These are phyloP conservation scores for Piezodorus guildinii DNA, from an alignment of 1,140 invertebrate genomes.

Conservation along the genomic window DNA sequence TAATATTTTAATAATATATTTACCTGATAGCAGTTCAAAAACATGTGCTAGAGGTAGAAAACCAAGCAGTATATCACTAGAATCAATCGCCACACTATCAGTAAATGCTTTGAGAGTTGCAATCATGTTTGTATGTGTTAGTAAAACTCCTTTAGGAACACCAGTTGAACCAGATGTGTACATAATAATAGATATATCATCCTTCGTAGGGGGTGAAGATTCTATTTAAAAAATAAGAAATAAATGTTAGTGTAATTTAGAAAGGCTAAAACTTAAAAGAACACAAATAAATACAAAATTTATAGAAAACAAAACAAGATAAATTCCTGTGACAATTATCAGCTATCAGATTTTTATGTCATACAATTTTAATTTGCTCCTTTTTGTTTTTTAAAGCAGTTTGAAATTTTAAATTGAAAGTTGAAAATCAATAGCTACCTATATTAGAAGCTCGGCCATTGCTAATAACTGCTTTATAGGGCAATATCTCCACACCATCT, in stretches of 20 bases:
- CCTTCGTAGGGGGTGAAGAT: constrained; percentile 44
- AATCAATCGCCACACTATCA: constrained; percentile 57
- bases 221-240: constrained; percentile 26
- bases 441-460: constrained; percentile 34
- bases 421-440: constrained; percentile 31
- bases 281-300: no score
- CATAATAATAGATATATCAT: constrained; percentile 88
- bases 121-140: constrained; percentile 87
- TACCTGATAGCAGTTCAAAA: constrained; percentile 77
- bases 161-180: constrained; percentile 93
- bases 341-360: no score
- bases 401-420: not conserved
- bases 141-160: constrained; percentile 71
- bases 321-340: no score
- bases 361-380: no score
- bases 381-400: no score
- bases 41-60: constrained; percentile 97
- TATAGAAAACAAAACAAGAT: no score
- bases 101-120: constrained; percentile 78
- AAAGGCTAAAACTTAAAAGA: no score
- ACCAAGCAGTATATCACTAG: constrained; percentile 76
- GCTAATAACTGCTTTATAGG: constrained; percentile 46
- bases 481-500: constrained; percentile 49
- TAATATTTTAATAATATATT: not conserved
- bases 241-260: constrained; percentile 9